Base-by-base conservation (phyloP, 2,113 vertebrate species). In the Callopanchax toddi region DNA sequence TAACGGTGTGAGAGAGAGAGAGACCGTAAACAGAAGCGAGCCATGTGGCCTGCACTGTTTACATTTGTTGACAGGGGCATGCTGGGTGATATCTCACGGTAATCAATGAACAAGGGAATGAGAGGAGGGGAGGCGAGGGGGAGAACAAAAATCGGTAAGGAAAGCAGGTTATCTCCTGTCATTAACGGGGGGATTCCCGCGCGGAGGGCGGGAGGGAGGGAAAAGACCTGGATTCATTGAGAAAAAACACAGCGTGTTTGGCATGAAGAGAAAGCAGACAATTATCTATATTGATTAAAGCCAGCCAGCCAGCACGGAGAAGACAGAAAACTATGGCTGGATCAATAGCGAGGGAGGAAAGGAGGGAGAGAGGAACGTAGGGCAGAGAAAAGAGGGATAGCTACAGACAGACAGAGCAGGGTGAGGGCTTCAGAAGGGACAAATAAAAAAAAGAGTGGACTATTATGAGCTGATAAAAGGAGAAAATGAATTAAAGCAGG, bases 211-310 rank as follows among this genome's bases (percentile, higher is more conserved):
- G 36, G 49, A 3, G 15, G 61, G 69, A 43, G 78, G 66, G 72
- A 90, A 87, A 90, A 91, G 91, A 89, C 89, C 89, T 85, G 90
- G 85, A 90, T 88, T 93, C 92, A 92, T 93, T 92, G 90, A 93
- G 90, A 92, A 90, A 92, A 91, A 90, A 87, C 83, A 79, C 82
- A 78, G 86, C 76, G 86, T 89, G 91, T 92, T 92, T 91, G 91
- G 91, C 90, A 91, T 89, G 85, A 86, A 91, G 86, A 92, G 92
- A 93, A 93, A 92, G 90, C 91, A 91, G 91, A 93, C 92, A 93
- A 93, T 93, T 93, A 93, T 93, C 92, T 92, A 79, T 93, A 93
- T 93, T 93, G 92, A 93, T 93, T 93, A 93, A 92, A 92, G 91
- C 90, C 91, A 91, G 90, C 89, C 87, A 91, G 91, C 84, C 91